phyloP scores from a whole-genome alignment of 2,888 invertebrate genomes.

The Saturnia pavonia region DNA sequence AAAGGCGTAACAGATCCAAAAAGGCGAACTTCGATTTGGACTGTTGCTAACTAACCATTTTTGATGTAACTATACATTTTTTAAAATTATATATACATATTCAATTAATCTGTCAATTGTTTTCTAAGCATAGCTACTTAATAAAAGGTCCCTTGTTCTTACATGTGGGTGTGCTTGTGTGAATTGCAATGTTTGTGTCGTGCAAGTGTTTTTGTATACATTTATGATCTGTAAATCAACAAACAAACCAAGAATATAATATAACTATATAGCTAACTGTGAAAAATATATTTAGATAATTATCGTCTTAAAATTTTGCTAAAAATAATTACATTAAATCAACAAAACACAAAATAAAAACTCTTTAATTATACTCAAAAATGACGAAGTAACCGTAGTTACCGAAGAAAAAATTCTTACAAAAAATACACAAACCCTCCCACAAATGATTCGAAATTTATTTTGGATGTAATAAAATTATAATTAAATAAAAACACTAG shows the following conservation, averaged over 20 bases:
- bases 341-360: neutral
- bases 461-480: constrained; percentile 9
- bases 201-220: too few relatives aligned
- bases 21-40: too few relatives aligned
- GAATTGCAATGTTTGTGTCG: too few relatives aligned
- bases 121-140: too few relatives aligned
- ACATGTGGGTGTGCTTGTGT: too few relatives aligned
- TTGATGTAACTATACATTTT: too few relatives aligned
- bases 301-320: neutral
- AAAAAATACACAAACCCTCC: neutral
- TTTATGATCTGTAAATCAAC: neutral
- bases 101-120: too few relatives aligned
- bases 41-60: too few relatives aligned
- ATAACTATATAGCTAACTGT: neutral
- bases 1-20: too few relatives aligned
- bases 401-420: neutral
- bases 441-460: neutral
- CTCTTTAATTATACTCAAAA: neutral
- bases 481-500: neutral
- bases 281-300: neutral
- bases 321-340: neutral
- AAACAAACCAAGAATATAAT: neutral
- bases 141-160: too few relatives aligned
- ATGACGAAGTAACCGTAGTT: neutral
- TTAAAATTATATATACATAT: too few relatives aligned